Evolutionary conservation across 2,888 invertebrate genomes (phyloP).

Genomic region (Saturnia japonica): DNA sequence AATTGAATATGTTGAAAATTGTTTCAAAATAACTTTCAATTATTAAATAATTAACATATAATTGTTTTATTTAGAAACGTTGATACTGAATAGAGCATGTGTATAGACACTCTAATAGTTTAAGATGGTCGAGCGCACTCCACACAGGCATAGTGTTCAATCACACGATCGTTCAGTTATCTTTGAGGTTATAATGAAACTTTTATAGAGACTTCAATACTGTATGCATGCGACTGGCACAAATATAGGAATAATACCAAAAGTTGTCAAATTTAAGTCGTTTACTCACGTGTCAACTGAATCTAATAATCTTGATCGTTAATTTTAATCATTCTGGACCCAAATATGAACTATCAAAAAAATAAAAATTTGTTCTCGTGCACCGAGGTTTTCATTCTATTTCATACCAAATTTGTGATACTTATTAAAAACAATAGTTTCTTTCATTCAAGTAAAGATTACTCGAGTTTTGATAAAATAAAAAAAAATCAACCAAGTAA

Average conservation of each 20-base stretch:
- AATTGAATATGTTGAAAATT: no score
- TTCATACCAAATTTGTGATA: no score
- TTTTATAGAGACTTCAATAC: conserved; percentile 71
- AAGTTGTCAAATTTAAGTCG: conserved; percentile 17
- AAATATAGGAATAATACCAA: conserved; percentile 43
- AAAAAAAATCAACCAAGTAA: background rate
- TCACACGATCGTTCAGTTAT: conserved; percentile 75
- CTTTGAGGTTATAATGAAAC: conserved; percentile 77
- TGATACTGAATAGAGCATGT: conserved; percentile 24
- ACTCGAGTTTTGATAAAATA: background rate
- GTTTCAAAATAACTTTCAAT: no score
- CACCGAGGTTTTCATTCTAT: no score
- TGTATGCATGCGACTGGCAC: conserved; percentile 43
- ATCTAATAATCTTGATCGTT: background rate
- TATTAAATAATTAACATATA: no score
- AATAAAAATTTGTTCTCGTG: no score
- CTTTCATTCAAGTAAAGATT: background rate
- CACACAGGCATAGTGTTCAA: conserved; percentile 60
- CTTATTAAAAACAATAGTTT: no score
- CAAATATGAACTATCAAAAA: no score
- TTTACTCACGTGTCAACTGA: background rate
- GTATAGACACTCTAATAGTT: conserved; percentile 48
- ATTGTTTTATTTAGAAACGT: background rate
- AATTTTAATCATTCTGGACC: background rate
- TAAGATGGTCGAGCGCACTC: conserved; percentile 60